Conservation (phyloP, 2,113 vertebrate genomes). For the Salvelinus namaycush region DNA sequence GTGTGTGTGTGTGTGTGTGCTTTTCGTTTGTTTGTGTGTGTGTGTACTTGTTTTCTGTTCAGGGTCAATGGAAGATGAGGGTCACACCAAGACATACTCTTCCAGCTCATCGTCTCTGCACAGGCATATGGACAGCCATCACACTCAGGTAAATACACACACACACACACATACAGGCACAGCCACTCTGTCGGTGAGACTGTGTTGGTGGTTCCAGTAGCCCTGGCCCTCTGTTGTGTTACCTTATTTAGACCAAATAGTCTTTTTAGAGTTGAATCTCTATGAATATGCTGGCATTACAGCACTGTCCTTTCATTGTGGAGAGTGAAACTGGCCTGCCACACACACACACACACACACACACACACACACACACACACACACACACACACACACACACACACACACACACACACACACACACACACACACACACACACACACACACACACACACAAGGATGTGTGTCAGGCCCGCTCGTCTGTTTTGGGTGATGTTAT, state of each 20-base stretch:
- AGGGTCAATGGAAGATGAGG: conserved; percentile 86
- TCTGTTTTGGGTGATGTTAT: conserved; percentile 50
- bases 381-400: too few relatives aligned
- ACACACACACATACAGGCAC: conserved; percentile 13
- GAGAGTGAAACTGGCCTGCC: conserved; percentile 2
- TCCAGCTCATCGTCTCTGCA: conserved; percentile 73
- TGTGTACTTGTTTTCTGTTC: conserved; percentile 23
- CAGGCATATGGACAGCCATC: conserved; percentile 87
- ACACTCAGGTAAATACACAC: conserved; percentile 82
- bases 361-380: too few relatives aligned
- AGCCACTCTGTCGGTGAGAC: too few relatives aligned
- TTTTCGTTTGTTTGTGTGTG: neutral
- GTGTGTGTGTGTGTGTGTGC: conserved; percentile 10
- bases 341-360: too few relatives aligned
- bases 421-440: too few relatives aligned
- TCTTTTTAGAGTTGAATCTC: neutral
- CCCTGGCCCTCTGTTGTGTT: neutral
- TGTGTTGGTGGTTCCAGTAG: neutral
- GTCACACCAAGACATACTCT: conserved; percentile 77
- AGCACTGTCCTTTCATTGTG: neutral
- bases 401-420: too few relatives aligned
- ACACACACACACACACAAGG: neutral
- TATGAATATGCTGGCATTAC: conserved; percentile 1
- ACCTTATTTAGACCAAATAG: neutral
- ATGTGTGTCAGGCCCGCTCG: conserved; percentile 19